Conservation (phyloP, 2,113 vertebrate species). For the Xiphophorus couchianus region DNA sequence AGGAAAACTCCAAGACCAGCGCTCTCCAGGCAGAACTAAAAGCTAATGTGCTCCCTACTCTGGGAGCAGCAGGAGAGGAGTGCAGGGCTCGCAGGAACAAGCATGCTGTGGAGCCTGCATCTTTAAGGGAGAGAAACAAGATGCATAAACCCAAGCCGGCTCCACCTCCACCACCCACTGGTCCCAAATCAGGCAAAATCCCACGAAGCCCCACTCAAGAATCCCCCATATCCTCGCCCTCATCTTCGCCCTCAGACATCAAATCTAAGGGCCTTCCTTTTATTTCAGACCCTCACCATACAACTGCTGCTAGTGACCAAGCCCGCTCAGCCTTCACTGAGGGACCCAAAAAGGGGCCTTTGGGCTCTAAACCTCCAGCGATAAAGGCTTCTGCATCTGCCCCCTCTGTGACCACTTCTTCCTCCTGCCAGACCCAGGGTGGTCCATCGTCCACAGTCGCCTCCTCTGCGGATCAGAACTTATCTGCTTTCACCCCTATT, state of each 20-base stretch:
- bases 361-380: slow-evolving; percentile 85
- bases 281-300: slow-evolving; percentile 74
- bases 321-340: slow-evolving; percentile 60
- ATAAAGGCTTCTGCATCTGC: slow-evolving; percentile 76
- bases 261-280: slow-evolving; percentile 80
- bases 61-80: slow-evolving; percentile 84
- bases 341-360: slow-evolving; percentile 82
- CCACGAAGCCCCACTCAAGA: slow-evolving; percentile 86
- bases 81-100: slow-evolving; percentile 86
- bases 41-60: slow-evolving; percentile 71
- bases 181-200: slow-evolving; percentile 82
- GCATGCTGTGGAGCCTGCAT: slow-evolving; percentile 75
- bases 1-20: slow-evolving; percentile 82
- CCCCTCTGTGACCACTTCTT: slow-evolving; percentile 61
- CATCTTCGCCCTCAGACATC: slow-evolving; percentile 53
- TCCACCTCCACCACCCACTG: slow-evolving; percentile 85
- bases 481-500: slow-evolving; percentile 89
- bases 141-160: slow-evolving; percentile 90
- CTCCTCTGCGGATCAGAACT: slow-evolving; percentile 75
- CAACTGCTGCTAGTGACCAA: slow-evolving; percentile 74
- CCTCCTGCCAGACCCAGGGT: slow-evolving; percentile 63
- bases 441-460: slow-evolving; percentile 42
- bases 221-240: slow-evolving; percentile 37
- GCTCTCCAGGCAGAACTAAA: slow-evolving; percentile 80
- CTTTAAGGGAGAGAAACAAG: slow-evolving; percentile 86